Conservation (phyloP, 1,140 invertebrate genomes). For the Triops longicaudatus region DNA sequence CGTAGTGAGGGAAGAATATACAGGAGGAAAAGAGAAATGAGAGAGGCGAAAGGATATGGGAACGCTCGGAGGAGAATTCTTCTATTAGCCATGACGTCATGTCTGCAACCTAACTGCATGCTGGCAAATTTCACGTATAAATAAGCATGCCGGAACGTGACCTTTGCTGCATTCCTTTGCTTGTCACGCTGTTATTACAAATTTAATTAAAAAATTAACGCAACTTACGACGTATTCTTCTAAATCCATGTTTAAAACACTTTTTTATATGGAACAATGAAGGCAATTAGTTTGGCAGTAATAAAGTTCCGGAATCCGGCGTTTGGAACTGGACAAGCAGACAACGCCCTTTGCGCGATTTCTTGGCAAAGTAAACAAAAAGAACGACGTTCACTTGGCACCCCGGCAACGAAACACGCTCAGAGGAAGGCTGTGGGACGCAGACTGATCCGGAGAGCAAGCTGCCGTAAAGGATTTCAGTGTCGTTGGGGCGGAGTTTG, state of each 20-base stretch:
- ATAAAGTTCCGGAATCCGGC: not conserved
- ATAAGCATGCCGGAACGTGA: not conserved
- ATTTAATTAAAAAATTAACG: not conserved
- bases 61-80: not conserved
- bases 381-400: not conserved
- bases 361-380: not conserved
- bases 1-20: not conserved
- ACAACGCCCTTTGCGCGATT: not conserved
- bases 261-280: not conserved
- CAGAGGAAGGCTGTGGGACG: constrained; percentile 8
- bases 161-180: not conserved
- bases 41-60: not conserved
- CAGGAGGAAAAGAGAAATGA: not conserved
- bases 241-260: not conserved
- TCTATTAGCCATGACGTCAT: not conserved
- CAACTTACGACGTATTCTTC: constrained; percentile 4
- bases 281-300: not conserved
- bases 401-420: not conserved
- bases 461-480: not conserved
- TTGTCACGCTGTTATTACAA: not conserved
- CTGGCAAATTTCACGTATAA: constrained; percentile 4
- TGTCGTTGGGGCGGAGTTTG: not conserved
- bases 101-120: constrained; percentile 7
- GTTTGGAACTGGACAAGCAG: not conserved
- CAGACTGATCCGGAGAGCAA: not conserved